Base-by-base conservation (phyloP, 1,140 invertebrate genomes). In the Acromyrmex heyeri region DNA sequence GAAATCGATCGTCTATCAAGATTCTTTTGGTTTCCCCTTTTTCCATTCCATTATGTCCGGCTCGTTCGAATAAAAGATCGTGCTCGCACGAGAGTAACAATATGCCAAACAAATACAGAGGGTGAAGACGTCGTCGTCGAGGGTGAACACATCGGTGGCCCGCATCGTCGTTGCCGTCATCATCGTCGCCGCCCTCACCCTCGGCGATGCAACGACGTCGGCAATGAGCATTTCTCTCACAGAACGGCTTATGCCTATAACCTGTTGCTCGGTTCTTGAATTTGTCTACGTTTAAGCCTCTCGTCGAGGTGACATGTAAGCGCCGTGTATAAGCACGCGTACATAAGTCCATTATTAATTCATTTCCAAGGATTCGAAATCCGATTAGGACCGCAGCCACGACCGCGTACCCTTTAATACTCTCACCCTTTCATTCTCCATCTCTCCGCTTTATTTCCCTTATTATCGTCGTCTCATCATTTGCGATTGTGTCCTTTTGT, bases 211-310 rank as follows among this genome's bases (percentile, higher is more conserved):
- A 18, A 53, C 65, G 79, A 73, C 30, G 30, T 57, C 30, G 50
- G 65, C 65, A 48, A 81, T 81, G 65, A 81, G 50, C 65, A 57
- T 85, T 78, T 82, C 78, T 62, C 86, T 76, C 34, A 55, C 55
- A 50, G 38, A 50, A 76, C 70, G 57, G 59, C 55, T 44, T 59
- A 50, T 87, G 85, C 18, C 75, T 90, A 87, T 92, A 92, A 92
- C 91, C 91, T 92, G 91, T 92, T 92, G 91, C 91, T 89, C 87
- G 87, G 72, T 91, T 87, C 86, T 91, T 91, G 88, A 87, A 92
- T 91, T 91, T 88, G 89, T 88, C 89, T 87, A 87, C 83, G 85
- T 90, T 44, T 87, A 91, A 90, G 82, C 88, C 81, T 86, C 83
- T 89, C 62, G 48, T 53, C 86, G 65, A 34, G 8, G 21, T 44